Base-by-base conservation (phyloP, 2,888 invertebrate species). In the Hoplodrina ambigua region DNA sequence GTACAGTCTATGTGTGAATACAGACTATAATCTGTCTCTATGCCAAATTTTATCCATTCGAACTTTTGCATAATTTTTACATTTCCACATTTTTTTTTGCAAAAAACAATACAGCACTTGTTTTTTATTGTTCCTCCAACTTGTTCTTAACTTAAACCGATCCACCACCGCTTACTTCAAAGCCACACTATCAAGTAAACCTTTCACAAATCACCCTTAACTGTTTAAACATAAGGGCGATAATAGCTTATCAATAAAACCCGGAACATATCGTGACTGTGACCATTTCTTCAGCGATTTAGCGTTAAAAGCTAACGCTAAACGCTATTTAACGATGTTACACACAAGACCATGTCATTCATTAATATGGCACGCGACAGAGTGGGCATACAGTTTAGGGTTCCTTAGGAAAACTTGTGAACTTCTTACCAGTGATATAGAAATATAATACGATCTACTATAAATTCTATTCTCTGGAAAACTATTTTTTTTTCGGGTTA, bases 231-330 rank as follows among this genome's bases (percentile, higher is more conserved):
- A 69, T 73, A 80, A 75, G 69, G 69, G 58, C 49, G n/a, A 72
- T 63, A 69, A 72, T 84, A 57, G 63, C 8, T 65, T 69, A 13
- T 59, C 55, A 33, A 86, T 83, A 84, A 86, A 82, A 85, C 85
- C 87, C 61, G 59, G 63, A 64, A 77, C 61, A 71, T 93, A 82
- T 91, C 92, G 93, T 93, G 93, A 85, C 82, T 72, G 44, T 69
- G 72, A 76, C 82, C 88, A 91, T 87, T 93, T 91, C 87, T 90
- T 88, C 88, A 89, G 85, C 82, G 86, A 88, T 92, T 86, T 83
- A 87, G 83, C 81, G 81, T 86, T 85, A 80, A 72, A 83, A 86
- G 72, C 82, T 88, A 88, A 87, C 84, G 87, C 82, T 87, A 84
- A 87, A 87, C 85, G 87, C 86, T 86, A 83, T 84, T 87, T 88